Conservation (phyloP, 2,113 vertebrate species). For the Rhinopithecus roxellana region DNA sequence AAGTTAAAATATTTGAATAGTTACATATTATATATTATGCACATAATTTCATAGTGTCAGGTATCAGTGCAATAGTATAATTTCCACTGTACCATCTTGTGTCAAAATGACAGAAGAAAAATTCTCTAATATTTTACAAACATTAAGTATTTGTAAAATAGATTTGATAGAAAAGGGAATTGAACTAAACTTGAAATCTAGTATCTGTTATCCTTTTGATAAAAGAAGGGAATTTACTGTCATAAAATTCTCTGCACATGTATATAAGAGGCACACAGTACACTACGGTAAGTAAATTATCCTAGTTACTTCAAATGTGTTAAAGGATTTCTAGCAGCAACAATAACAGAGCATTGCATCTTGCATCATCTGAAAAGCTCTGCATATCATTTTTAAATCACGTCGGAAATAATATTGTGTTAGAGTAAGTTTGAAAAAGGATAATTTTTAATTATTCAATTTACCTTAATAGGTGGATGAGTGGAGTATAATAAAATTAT, state of each 20-base stretch:
- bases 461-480: neutral
- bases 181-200: slow-evolving; percentile 2
- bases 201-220: neutral
- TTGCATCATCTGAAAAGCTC: neutral
- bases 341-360: neutral
- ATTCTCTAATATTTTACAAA: too few species aligned
- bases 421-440: neutral
- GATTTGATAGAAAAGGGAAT: neutral
- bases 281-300: neutral
- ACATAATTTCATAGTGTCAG: neutral
- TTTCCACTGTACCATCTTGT: neutral
- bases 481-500: neutral
- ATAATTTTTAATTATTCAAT: neutral
- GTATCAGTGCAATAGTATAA: neutral
- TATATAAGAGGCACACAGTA: neutral
- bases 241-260: neutral
- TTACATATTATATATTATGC: neutral
- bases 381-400: neutral
- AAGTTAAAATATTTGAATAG: neutral
- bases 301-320: neutral
- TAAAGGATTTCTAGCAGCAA: neutral
- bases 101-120: neutral
- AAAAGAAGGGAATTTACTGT: neutral
- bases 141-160: neutral
- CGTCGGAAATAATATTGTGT: neutral